Evolutionary conservation across 1,140 invertebrate species (phyloP).

Genomic region (Lamellibrachia luymesi): DNA sequence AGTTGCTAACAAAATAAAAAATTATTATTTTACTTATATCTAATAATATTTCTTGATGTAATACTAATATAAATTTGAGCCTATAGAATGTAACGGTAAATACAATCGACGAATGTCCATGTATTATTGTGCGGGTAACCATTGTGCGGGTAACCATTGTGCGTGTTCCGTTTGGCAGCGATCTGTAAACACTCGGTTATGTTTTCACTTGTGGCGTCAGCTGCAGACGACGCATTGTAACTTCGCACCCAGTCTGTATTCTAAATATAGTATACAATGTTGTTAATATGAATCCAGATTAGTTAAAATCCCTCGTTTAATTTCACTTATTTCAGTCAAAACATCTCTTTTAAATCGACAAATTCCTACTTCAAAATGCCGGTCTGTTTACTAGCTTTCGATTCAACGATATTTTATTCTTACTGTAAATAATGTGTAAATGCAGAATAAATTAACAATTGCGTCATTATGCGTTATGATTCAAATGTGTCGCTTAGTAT

Average conservation of each 20-base stretch:
- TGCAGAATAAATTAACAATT: not conserved
- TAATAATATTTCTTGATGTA: too few relatives aligned
- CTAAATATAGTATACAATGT: not conserved
- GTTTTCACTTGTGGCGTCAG: not conserved
- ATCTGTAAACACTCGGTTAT: not conserved
- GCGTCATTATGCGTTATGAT: not conserved
- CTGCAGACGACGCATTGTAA: not conserved
- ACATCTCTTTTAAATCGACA: not conserved
- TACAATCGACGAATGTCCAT: not conserved
- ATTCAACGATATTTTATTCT: not conserved
- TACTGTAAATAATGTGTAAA: not conserved
- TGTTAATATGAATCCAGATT: not conserved
- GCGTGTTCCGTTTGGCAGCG: too few relatives aligned
- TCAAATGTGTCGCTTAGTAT: too few relatives aligned
- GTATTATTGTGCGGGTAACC: not conserved
- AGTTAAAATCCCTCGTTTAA: not conserved
- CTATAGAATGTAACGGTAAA: not conserved
- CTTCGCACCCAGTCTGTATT: not conserved
- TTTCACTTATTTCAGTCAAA: not conserved
- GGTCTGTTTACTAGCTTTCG: not conserved
- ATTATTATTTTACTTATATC: too few relatives aligned
- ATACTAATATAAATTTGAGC: too few relatives aligned
- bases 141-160: too few relatives aligned
- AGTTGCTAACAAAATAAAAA: too few relatives aligned
- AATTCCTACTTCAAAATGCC: not conserved